phyloP scores from a whole-genome alignment of 2,888 invertebrate genomes.

The Rotaria socialis region DNA sequence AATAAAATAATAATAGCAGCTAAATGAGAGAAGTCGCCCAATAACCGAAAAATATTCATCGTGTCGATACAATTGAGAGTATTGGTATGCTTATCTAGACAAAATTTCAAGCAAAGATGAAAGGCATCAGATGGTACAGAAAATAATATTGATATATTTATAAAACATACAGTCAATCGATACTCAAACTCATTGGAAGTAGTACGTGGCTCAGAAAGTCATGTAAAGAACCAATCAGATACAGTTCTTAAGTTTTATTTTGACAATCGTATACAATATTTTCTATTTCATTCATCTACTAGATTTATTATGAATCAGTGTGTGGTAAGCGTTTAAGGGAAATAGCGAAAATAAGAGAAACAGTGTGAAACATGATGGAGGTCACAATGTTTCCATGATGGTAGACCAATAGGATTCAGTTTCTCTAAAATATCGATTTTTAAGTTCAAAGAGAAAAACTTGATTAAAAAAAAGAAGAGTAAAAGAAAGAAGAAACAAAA shows the following conservation, averaged over 20 bases:
- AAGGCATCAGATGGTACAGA: background rate
- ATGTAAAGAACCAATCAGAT: background rate
- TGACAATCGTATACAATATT: background rate
- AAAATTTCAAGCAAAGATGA: background rate
- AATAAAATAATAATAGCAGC: constrained; percentile 89
- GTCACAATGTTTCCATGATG: no score
- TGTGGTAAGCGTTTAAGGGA: background rate
- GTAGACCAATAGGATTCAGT: no score
- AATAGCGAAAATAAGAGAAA: no score
- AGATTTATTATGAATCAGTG: background rate
- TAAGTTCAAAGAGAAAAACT: no score
- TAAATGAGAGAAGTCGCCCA: constrained; percentile 93
- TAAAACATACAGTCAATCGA: background rate
- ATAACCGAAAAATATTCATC: constrained; percentile 97
- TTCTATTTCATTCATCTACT: background rate
- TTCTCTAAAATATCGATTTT: no score
- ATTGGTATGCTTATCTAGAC: background rate
- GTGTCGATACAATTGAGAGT: background rate
- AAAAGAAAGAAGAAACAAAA: no score
- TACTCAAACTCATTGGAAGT: background rate
- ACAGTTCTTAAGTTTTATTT: background rate
- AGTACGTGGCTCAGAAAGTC: background rate
- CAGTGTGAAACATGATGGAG: no score
- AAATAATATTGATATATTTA: background rate
- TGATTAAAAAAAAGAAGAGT: no score